Percentiles rank a stretch among this genome's conserved stretches.
Evolutionary conservation across 1,140 invertebrate genomes (phyloP).

Genomic region (Sycophaga agraensis): DNA sequence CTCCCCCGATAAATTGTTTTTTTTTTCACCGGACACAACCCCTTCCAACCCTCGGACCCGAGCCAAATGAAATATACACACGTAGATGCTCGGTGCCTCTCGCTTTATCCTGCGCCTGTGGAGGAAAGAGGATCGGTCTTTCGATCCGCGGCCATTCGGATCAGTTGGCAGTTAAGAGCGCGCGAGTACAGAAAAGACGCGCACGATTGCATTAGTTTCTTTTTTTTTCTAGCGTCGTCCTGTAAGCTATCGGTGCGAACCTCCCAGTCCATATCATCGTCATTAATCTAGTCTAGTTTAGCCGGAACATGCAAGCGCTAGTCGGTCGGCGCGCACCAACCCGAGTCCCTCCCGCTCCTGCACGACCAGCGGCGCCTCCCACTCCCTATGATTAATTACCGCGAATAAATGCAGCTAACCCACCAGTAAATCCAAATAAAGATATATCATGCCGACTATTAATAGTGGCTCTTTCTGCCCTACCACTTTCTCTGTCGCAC

Average conservation of each 20-base stretch:
- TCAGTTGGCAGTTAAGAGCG: no score
- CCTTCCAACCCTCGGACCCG: no score
- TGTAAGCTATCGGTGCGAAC: no score
- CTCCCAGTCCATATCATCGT: neutral
- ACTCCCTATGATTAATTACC: constrained; percentile 27
- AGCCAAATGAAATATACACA: constrained; percentile 4
- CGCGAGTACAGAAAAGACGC: no score
- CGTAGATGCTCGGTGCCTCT: no score
- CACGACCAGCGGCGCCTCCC: neutral
- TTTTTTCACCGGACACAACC: no score
- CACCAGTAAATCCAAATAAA: constrained; percentile 28
- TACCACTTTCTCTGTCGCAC: neutral
- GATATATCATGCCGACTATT: constrained; percentile 24
- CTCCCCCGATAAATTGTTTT: no score
- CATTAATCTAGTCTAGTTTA: constrained; percentile 28
- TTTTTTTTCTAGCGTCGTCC: no score
- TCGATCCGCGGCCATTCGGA: neutral
- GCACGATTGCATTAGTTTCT: no score
- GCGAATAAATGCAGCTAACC: constrained; percentile 22
- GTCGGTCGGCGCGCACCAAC: neutral
- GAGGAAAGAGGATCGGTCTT: neutral
- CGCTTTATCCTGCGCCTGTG: no score
- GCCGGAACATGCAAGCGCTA: constrained; percentile 5
- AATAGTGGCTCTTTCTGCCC: constrained; percentile 5
- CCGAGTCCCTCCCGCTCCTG: neutral